Evolutionary conservation across 2,113 vertebrate species (phyloP), one percentile per base, ranked within the genome.

Genomic region (Pteruthius melanotis): DNA sequence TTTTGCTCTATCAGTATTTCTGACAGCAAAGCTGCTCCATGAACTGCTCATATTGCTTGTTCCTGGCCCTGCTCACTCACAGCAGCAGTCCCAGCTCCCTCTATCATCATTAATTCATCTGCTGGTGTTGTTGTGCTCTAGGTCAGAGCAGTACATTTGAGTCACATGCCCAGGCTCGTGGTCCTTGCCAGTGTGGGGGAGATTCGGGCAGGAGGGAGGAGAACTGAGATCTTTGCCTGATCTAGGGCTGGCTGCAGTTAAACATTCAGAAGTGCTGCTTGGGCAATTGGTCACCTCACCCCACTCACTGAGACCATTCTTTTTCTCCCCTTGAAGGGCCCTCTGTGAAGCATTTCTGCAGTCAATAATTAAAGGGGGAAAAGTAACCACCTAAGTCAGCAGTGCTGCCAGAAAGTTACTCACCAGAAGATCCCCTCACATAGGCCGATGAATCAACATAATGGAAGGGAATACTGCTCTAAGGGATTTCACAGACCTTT

Each of bases 1-100:
- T 83, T 94, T 7, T 27, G 17, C 45, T 90, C 81, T 59, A 24
- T 31, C 81, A 83, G 66, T 72, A 33, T 68, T 93, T 90, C 83
- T 77, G 42, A 27, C 59, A 88, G 78, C 59, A 85, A 65, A 72
- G 45, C 50, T 21, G 6, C 88, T 35, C 80, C 85, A 24, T 13
- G 26, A 63, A 31, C 66, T 65, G 88, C 76, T 93, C 79, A 30
- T 15, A 7, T 31, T 35, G 49, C n/a, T 69, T 37, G 15, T 39
- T 82, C 56, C 50, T 86, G 65, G 40, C 66, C 81, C 44, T 52
- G 69, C 81, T 91, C 13, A 2, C 54, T 64, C 2, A 0, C 64
- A 68, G 80, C 3, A 5, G 57, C 93, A 53, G 35, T 6, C n/a
- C 56, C 84, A 82, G 89, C 77, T 72, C 35, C 30, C 28, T 72